These are phyloP conservation scores for Paradisaea rubra DNA, from an alignment of 2,113 vertebrate genomes.

Conservation along the genomic window DNA sequence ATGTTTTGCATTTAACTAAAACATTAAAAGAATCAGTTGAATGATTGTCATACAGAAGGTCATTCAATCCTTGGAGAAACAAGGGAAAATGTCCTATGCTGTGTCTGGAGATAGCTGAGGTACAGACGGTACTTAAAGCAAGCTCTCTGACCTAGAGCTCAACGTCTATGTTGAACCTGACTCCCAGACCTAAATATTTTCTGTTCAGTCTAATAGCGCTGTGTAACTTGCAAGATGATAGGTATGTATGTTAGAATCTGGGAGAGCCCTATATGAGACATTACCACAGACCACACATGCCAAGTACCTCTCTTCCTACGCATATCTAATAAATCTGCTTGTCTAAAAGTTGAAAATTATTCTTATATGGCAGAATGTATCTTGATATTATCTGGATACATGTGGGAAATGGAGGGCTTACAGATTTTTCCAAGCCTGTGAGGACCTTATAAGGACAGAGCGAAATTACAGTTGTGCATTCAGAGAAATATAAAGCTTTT, in stretches of 20 bases:
- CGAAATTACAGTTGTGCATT: background rate
- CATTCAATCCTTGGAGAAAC: conserved; percentile 13
- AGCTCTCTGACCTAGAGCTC: background rate
- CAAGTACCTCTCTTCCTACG: background rate
- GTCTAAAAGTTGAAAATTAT: background rate
- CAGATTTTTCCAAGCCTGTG: background rate
- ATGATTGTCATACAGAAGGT: conserved; percentile 12
- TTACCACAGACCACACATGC: background rate
- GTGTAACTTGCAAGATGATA: background rate
- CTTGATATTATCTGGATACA: background rate
- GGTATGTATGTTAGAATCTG: background rate
- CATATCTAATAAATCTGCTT: background rate
- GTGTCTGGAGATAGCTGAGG: background rate
- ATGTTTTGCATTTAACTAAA: conserved; percentile 20
- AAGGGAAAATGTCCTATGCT: background rate
- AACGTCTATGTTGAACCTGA: background rate
- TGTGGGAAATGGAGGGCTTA: background rate
- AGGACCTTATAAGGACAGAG: background rate
- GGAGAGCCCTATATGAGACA: background rate
- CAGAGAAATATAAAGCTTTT: background rate
- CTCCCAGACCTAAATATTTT: background rate
- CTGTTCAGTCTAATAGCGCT: background rate
- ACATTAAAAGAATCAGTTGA: background rate
- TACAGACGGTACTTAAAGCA: conserved; percentile 4
- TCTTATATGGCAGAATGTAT: background rate